These are phyloP conservation scores for Phymorhynchus buccinoides DNA, from an alignment of 1,140 invertebrate genomes.

Conservation along the genomic window DNA sequence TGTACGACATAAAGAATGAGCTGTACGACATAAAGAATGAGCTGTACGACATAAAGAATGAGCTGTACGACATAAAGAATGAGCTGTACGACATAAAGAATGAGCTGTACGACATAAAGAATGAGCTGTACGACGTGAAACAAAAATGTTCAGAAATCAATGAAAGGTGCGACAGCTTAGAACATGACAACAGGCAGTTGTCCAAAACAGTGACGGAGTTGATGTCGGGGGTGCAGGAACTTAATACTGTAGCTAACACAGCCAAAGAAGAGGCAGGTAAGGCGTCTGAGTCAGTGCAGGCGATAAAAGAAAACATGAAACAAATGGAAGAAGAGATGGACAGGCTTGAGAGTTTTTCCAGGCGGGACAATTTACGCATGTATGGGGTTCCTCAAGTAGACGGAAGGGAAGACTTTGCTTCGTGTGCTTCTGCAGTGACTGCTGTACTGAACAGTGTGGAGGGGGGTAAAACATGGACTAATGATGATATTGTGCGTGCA, in stretches of 20 bases:
- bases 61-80: neutral
- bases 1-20: no score
- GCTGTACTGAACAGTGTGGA: neutral
- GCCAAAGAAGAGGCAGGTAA: neutral
- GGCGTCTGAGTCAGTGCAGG: neutral
- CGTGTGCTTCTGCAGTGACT: neutral
- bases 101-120: neutral
- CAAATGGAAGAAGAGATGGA: neutral
- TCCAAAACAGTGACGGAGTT: neutral
- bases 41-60: no score
- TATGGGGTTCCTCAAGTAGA: neutral
- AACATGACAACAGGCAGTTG: neutral
- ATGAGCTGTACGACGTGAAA: neutral
- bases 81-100: no score
- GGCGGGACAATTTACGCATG: neutral
- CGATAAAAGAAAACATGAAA: neutral
- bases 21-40: neutral
- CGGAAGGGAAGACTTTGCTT: neutral
- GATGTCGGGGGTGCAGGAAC: neutral
- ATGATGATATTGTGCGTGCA: neutral
- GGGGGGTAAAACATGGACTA: neutral
- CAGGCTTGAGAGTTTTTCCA: neutral
- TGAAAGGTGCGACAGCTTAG: neutral
- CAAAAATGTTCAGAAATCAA: neutral
- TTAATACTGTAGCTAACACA: neutral